phyloP scores from a whole-genome alignment of 2,888 invertebrate species.

The Scotopteryx bipunctaria region DNA sequence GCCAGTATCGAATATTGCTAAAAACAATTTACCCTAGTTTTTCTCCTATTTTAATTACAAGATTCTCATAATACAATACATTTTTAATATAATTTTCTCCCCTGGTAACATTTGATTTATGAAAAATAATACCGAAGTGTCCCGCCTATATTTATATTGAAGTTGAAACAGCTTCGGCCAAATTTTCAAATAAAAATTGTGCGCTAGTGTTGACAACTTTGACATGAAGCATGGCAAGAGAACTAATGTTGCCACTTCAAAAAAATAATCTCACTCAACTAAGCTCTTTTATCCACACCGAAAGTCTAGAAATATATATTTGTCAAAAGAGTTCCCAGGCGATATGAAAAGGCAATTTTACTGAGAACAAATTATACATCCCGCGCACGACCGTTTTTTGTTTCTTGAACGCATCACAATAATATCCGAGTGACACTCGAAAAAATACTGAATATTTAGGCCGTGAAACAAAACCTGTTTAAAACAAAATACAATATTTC shows the following conservation, averaged over 20 bases:
- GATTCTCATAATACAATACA: constrained; percentile 4
- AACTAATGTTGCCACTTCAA: neutral
- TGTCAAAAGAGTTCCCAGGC: no score
- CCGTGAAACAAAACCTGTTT: no score
- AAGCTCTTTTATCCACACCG: neutral
- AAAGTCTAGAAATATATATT: no score
- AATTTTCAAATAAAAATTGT: constrained; percentile 19
- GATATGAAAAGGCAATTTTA: no score
- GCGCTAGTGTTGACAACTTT: constrained; percentile 8
- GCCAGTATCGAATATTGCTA: constrained; percentile 23
- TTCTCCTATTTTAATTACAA: constrained; percentile 19
- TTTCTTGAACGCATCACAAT: no score
- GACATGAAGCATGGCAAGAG: constrained; percentile 13
- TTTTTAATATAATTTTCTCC: neutral
- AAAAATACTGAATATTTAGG: no score
- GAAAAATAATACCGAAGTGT: constrained; percentile 12
- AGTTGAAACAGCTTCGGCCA: constrained; percentile 13
- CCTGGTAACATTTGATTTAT: constrained; percentile 20
- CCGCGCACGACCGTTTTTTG: no score
- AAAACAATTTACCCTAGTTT: constrained; percentile 17
- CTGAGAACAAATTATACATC: no score
- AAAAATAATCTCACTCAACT: neutral
- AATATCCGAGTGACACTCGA: no score
- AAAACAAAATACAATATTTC: no score
- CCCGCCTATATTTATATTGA: constrained; percentile 13